A percentile compares a stretch with the other conserved stretches of the same genome.
Conservation (phyloP, 2,888 invertebrate genomes). For the Spilosoma lubricipeda region DNA sequence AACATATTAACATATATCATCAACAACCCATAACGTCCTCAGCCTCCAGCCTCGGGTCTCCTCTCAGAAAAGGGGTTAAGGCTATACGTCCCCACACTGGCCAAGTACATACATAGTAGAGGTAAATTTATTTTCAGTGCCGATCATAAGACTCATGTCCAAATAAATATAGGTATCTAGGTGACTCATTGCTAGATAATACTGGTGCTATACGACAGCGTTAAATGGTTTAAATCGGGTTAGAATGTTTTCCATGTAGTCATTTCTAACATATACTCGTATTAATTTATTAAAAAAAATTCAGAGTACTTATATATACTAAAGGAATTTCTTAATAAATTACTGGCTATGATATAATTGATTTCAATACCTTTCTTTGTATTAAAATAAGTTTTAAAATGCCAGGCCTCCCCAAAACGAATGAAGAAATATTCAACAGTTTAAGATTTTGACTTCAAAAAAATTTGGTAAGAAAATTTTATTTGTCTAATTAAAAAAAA, state of each 20-base stretch:
- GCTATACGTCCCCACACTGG: too few relatives aligned
- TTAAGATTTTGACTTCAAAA: not conserved
- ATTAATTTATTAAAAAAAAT: too few relatives aligned
- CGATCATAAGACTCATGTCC: not conserved
- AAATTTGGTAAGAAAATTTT: conserved; percentile 6
- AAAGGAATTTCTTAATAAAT: not conserved
- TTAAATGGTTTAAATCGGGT: too few relatives aligned
- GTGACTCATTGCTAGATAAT: not conserved
- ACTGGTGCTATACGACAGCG: not conserved
- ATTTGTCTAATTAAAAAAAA: conserved; percentile 22
- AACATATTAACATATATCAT: too few relatives aligned
- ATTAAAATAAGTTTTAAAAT: not conserved
- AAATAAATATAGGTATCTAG: not conserved
- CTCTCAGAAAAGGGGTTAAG: too few relatives aligned
- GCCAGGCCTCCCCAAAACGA: not conserved
- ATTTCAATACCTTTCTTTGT: not conserved
- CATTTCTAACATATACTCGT: too few relatives aligned
- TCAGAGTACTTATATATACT: too few relatives aligned
- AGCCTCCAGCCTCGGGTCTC: too few relatives aligned
- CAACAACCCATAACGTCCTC: too few relatives aligned
- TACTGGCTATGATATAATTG: not conserved
- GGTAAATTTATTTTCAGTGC: too few relatives aligned
- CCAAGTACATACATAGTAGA: too few relatives aligned
- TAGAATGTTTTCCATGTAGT: not conserved
- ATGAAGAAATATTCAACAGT: too few relatives aligned